These are phyloP conservation scores for Drosophila algonquin DNA, from an alignment of 2,888 invertebrate genomes.

Conservation along the genomic window DNA sequence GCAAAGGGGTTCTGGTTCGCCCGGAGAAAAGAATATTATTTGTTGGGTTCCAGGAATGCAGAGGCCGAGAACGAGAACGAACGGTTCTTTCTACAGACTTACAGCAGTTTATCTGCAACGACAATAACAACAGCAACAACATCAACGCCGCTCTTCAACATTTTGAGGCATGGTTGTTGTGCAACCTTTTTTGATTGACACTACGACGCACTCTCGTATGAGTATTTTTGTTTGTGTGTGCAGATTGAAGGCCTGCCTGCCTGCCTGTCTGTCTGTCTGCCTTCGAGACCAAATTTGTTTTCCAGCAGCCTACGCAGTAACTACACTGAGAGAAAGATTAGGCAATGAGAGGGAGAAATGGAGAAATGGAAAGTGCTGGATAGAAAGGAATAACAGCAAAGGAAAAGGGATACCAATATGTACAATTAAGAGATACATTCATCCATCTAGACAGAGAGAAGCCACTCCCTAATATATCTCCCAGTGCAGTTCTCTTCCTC, in stretches of 20 bases:
- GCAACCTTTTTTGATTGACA: constrained; percentile 74
- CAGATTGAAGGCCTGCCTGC: constrained; percentile 15
- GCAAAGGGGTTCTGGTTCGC: constrained; percentile 10
- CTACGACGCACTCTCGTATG: constrained; percentile 1
- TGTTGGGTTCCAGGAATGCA: constrained; percentile 56
- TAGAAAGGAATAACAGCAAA: too few relatives aligned
- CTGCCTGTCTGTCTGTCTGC: constrained; percentile 26
- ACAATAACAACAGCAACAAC: constrained; percentile 6
- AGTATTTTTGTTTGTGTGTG: constrained; percentile 47
- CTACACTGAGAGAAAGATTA: constrained; percentile 22
- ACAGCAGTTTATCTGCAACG: constrained; percentile 32
- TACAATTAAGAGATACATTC: too few relatives aligned
- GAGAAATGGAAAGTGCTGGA: too few relatives aligned
- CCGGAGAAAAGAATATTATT: constrained; percentile 9
- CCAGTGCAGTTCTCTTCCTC: too few relatives aligned
- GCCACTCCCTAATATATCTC: too few relatives aligned
- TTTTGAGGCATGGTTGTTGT: constrained; percentile 32
- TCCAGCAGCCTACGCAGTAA: constrained; percentile 28
- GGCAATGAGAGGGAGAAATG: too few relatives aligned
- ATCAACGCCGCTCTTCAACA: constrained; percentile 13
- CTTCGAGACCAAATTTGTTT: constrained; percentile 47
- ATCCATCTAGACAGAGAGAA: neutral
- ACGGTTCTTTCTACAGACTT: constrained; percentile 51
- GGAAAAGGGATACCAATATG: too few relatives aligned
- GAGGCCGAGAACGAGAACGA: constrained; percentile 42